Evolutionary conservation across 2,797 vertebrate genomes (phyloP).

Genomic region (Arrhamphus sclerolepis): DNA sequence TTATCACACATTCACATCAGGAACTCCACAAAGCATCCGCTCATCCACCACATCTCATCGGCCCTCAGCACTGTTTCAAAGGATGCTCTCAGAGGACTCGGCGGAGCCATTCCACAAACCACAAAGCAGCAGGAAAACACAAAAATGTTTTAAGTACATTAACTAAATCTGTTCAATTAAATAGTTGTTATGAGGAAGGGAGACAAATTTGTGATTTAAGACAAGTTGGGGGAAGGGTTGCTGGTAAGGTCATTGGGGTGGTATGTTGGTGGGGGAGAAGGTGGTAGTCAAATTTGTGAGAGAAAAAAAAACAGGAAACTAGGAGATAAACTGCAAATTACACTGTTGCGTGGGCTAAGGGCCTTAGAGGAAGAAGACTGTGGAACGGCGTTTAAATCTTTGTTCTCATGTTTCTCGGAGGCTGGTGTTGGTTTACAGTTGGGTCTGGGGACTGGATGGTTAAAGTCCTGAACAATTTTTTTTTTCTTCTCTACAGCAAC

Average conservation of each 20-base stretch:
- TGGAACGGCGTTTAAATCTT: conserved; percentile 52
- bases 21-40: conserved; percentile 52
- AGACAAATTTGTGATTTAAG: conserved; percentile 33
- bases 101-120: conserved; percentile 32
- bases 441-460: conserved; percentile 43
- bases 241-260: background rate
- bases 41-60: conserved; percentile 35
- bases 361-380: conserved; percentile 39
- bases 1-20: conserved; percentile 70
- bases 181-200: conserved; percentile 41
- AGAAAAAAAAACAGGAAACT: conserved; percentile 61
- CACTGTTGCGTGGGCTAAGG: conserved; percentile 61
- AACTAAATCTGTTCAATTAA: conserved; percentile 42
- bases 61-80: conserved; percentile 44
- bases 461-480: conserved; percentile 24
- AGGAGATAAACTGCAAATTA: conserved; percentile 63
- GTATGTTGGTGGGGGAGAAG: conserved; percentile 15
- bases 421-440: conserved; percentile 72
- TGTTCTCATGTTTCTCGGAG: conserved; percentile 51
- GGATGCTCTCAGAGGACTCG: conserved; percentile 44
- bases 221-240: conserved; percentile 13
- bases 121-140: conserved; percentile 33
- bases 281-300: conserved; percentile 23
- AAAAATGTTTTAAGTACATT: conserved; percentile 27
- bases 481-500: conserved; percentile 19